A percentile compares a stretch with the other conserved stretches of the same genome.
Evolutionary conservation across 2,113 vertebrate species (phyloP).

Genomic region (Paratilapia polleni): DNA sequence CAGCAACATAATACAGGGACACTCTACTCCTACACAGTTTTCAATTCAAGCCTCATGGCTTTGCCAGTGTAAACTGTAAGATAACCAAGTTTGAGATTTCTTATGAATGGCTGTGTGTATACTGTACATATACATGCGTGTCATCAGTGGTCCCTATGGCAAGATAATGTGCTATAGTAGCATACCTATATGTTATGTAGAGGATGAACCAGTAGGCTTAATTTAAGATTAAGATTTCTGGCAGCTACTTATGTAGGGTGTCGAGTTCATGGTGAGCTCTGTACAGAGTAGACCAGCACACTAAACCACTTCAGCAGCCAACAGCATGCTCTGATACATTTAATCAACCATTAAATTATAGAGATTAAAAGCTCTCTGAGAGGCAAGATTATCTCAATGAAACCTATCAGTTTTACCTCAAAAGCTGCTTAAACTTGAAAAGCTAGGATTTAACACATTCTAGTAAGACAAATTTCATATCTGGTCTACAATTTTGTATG

Average conservation of each 20-base stretch:
- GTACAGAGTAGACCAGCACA: slow-evolving; percentile 8
- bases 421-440: slow-evolving; percentile 40
- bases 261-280: slow-evolving; percentile 54
- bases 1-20: slow-evolving; percentile 45
- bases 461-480: slow-evolving; percentile 34
- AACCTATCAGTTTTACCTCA: slow-evolving; percentile 43
- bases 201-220: neutral
- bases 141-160: neutral
- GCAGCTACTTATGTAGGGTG: slow-evolving; percentile 22
- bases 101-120: neutral
- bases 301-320: slow-evolving; percentile 55
- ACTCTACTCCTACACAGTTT: slow-evolving; percentile 1
- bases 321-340: slow-evolving; percentile 55
- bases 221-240: slow-evolving; percentile 22
- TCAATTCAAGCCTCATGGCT: slow-evolving; percentile 8
- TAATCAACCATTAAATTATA: slow-evolving; percentile 73
- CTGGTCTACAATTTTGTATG: neutral
- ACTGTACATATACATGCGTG: neutral
- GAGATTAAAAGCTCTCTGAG: slow-evolving; percentile 57
- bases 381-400: slow-evolving; percentile 54
- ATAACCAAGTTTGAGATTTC: slow-evolving; percentile 18
- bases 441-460: slow-evolving; percentile 19
- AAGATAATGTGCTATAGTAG: neutral
- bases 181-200: neutral
- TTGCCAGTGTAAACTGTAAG: slow-evolving; percentile 39